A percentile compares a stretch with the other conserved stretches of the same genome.
Conservation (phyloP, 2,113 vertebrate species). For the Entomyzon cyanotis region DNA sequence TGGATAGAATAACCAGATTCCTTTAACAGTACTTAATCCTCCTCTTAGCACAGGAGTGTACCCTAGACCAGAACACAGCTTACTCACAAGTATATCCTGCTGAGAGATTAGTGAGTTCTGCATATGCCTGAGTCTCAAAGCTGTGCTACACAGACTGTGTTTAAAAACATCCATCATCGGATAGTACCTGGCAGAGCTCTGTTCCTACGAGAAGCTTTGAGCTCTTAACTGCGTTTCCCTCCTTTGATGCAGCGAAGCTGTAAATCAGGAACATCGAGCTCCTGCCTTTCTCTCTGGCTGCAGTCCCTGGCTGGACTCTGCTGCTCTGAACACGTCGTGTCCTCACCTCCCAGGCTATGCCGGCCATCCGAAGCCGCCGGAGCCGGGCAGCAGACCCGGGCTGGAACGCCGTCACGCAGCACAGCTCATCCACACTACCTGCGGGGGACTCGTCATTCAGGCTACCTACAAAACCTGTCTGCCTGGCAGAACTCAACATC, state of each 20-base stretch:
- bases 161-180: constrained; percentile 17
- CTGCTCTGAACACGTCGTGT: rapidly evolving
- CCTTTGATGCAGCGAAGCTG: constrained; percentile 28
- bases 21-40: constrained; percentile 43
- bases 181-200: constrained; percentile 31
- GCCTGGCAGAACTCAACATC: constrained; percentile 31
- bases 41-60: background rate
- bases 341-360: background rate
- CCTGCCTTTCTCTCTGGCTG: constrained; percentile 2
- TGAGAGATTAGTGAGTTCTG: constrained; percentile 36
- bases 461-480: constrained; percentile 46
- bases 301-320: background rate
- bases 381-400: background rate
- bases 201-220: background rate
- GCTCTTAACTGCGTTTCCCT: background rate
- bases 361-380: rapidly evolving
- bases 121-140: background rate
- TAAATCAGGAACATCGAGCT: background rate
- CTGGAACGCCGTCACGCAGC: background rate
- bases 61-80: constrained; percentile 18
- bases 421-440: background rate
- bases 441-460: background rate
- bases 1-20: constrained; percentile 38
- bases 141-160: background rate
- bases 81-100: background rate